Evolutionary conservation across 2,797 vertebrate species (phyloP), one percentile per base, ranked within the genome.

Genomic region (Danio tinwini): DNA sequence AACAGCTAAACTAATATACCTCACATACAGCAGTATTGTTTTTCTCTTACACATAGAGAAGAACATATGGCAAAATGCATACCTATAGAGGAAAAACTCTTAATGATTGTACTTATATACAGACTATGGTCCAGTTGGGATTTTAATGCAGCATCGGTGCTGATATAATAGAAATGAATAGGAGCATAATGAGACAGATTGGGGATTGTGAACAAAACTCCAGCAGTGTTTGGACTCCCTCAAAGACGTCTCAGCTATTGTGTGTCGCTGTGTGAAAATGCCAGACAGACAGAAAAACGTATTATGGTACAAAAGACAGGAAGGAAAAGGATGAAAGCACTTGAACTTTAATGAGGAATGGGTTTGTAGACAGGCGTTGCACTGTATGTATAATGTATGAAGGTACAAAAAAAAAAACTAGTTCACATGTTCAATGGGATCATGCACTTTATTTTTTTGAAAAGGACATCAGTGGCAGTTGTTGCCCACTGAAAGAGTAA

Each of bases 341-440:
- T 80, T 65, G 40, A 72, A 73, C 59, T 79, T 39, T 79, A 72
- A 80, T 49, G 49, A 37, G 40, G 19, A 64, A 71, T 49, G 56
- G 56, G 44, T 52, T 64, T 21, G 7, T 7, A 68, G 55, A 50
- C 63, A 21, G 42, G n/a, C 1, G 19, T 47, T 58, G 39, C 9
- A 21, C 13, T 61, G 55, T 21, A 69, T 59, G 12, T 61, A 52
- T 21, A 42, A 71, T 70, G 16, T 52, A 52, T 21, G 47, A 45
- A 68, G 5, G 29, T 59, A 40, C 11, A 69, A 19, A 63, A 67
- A 68, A n/a, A 75, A 67, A 68, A 29, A 29, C 6, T 58, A 44
- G 11, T 47, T 76, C 40, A 72, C n/a, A 40, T 37, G 13, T 49
- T 7, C 21, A n/a, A n/a, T 45, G 5, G 44, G 10, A 44, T 45